Conservation (phyloP, 2,888 invertebrate genomes). For the Pandemis cinnamomeana region DNA sequence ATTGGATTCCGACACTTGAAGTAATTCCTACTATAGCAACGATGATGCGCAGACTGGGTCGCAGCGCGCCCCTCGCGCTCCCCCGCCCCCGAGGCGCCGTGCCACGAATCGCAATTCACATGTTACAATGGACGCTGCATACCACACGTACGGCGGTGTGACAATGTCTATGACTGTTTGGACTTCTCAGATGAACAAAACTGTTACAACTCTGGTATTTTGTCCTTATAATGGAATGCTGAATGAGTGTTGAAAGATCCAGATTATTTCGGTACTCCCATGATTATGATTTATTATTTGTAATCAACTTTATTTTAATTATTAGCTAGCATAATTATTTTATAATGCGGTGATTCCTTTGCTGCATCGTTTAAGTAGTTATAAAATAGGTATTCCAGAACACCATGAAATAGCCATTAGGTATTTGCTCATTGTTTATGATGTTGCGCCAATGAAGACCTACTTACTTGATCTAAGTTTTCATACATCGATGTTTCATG, state of each 20-base stretch:
- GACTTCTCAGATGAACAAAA: constrained; percentile 96
- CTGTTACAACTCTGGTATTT: constrained; percentile 86
- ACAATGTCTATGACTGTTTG: constrained; percentile 95
- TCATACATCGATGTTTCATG: too few relatives aligned
- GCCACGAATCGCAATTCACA: constrained; percentile 87
- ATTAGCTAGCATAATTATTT: constrained; percentile 1
- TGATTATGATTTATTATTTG: not conserved
- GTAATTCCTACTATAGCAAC: constrained; percentile 13
- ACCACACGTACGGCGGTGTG: constrained; percentile 90
- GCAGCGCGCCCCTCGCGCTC: constrained; percentile 67
- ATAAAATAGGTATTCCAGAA: not conserved
- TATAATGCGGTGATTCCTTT: not conserved
- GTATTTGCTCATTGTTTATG: not conserved
- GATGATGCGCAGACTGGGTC: constrained; percentile 70
- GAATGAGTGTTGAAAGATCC: constrained; percentile 54
- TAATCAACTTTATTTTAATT: constrained; percentile 10
- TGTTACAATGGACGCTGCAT: constrained; percentile 92
- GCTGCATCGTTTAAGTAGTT: not conserved
- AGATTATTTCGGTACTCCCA: constrained; percentile 41
- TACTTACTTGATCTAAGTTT: not conserved
- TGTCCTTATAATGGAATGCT: constrained; percentile 63
- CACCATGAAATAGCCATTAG: not conserved
- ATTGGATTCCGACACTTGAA: not conserved
- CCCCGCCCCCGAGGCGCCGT: constrained; percentile 64
- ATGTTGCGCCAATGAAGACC: not conserved